These are phyloP conservation scores for Diabrotica undecimpunctata DNA, from an alignment of 1,140 invertebrate species.

Conservation along the genomic window DNA sequence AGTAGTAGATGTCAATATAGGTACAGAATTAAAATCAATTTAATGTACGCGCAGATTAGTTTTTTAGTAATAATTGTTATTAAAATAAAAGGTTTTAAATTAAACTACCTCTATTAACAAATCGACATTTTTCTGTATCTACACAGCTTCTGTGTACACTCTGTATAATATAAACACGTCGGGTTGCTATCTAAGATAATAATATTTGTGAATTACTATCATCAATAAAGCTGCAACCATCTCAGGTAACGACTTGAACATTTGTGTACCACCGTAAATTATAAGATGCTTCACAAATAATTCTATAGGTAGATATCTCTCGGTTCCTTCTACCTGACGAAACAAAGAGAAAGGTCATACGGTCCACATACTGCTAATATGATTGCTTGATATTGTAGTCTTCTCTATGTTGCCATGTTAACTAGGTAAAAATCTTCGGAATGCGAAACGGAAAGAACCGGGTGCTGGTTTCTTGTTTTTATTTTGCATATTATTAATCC, in stretches of 20 bases:
- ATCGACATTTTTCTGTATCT: no score
- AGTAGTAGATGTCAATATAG: no score
- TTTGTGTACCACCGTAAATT: conserved; percentile 16
- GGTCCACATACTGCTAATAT: conserved; percentile 11
- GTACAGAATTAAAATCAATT: no score
- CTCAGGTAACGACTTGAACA: background rate
- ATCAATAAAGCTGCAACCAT: background rate
- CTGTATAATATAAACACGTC: no score
- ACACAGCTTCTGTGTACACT: no score
- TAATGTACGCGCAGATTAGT: no score
- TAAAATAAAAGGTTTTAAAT: no score
- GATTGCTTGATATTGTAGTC: conserved; percentile 12
- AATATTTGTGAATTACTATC: background rate
- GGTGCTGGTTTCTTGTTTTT: background rate
- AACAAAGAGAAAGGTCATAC: conserved; percentile 15
- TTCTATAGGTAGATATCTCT: conserved; percentile 5
- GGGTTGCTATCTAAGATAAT: background rate
- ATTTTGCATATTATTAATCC: no score
- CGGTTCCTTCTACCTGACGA: conserved; percentile 14
- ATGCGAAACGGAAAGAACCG: background rate
- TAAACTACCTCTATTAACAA: no score
- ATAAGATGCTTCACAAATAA: conserved; percentile 23
- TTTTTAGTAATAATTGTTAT: no score
- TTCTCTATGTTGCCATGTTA: conserved; percentile 6
- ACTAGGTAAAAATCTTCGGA: background rate